A percentile compares a stretch with the other conserved stretches of the same genome.
These are phyloP conservation scores for Montipora foliosa DNA, from an alignment of 64 coral and sea anemone genomes.

Conservation along the genomic window DNA sequence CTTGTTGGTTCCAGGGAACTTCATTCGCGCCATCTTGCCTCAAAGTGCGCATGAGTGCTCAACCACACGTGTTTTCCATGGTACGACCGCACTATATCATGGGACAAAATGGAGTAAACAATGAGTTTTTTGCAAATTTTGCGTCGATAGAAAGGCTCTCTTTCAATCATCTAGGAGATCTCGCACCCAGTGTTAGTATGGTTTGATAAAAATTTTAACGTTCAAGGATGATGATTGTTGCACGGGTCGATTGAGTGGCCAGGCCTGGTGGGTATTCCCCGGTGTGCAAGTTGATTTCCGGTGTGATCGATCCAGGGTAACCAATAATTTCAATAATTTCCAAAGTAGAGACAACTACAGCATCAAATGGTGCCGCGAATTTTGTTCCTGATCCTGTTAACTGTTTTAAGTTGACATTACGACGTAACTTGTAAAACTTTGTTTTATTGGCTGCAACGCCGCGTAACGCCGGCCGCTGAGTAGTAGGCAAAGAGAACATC, in stretches of 20 bases:
- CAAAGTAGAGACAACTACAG: background rate
- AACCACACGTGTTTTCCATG: constrained; percentile 43
- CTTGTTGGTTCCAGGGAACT: constrained; percentile 88
- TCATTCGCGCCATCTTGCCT: constrained; percentile 99
- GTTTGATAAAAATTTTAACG: background rate
- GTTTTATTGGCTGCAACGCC: too few relatives aligned
- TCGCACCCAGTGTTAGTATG: background rate
- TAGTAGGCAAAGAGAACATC: too few relatives aligned
- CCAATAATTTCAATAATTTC: background rate
- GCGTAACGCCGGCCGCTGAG: too few relatives aligned
- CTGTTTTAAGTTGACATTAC: too few relatives aligned
- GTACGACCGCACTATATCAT: constrained; percentile 54
- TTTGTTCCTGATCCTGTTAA: background rate
- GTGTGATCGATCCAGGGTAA: background rate
- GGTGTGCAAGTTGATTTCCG: background rate
- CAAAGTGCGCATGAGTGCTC: constrained; percentile 74
- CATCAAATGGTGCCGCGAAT: background rate
- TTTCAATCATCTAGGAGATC: background rate
- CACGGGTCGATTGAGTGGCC: constrained; percentile 1
- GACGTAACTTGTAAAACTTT: too few relatives aligned
- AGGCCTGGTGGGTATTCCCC: constrained; percentile 56
- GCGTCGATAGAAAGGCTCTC: background rate
- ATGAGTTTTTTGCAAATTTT: background rate
- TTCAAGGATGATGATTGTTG: background rate
- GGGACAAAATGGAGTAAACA: constrained; percentile 67